phyloP scores from a whole-genome alignment of 2,113 vertebrate species.

The Corapipo altera region DNA sequence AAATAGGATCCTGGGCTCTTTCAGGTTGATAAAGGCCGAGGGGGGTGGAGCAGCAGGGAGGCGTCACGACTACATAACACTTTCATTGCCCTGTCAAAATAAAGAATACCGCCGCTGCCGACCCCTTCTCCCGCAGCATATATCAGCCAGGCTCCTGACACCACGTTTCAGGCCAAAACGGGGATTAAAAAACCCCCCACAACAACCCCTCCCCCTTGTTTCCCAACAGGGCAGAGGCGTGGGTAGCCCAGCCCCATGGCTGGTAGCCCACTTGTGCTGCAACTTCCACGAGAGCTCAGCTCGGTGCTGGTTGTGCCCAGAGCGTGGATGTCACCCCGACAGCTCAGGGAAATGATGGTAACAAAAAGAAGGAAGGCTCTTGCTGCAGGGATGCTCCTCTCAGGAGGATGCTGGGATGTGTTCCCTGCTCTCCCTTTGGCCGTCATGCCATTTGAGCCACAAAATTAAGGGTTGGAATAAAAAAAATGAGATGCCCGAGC shows the following conservation, averaged over 20 bases:
- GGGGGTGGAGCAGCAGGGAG: slow-evolving; percentile 41
- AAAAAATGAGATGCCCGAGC: neutral
- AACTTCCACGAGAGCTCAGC: neutral
- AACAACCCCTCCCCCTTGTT: neutral
- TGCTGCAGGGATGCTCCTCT: neutral
- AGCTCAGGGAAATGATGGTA: accelerated
- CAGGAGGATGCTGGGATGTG: accelerated
- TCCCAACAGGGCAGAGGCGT: accelerated
- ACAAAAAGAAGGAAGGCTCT: neutral
- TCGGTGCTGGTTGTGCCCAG: accelerated
- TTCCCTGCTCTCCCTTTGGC: neutral
- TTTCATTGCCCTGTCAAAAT: slow-evolving; percentile 54
- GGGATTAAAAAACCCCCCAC: neutral
- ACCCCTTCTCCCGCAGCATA: neutral
- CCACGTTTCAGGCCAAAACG: neutral
- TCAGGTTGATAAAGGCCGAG: slow-evolving; percentile 37
- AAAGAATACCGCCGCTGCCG: slow-evolving; percentile 22
- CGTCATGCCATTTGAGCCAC: accelerated
- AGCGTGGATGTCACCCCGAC: neutral
- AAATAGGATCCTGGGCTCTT: slow-evolving; percentile 41
- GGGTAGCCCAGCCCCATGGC: neutral
- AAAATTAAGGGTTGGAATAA: neutral
- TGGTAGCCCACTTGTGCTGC: neutral
- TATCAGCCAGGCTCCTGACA: slow-evolving; percentile 27
- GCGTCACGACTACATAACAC: slow-evolving; percentile 48